Evolutionary conservation across 2,113 vertebrate genomes (phyloP).

Genomic region (Raja brachyura): DNA sequence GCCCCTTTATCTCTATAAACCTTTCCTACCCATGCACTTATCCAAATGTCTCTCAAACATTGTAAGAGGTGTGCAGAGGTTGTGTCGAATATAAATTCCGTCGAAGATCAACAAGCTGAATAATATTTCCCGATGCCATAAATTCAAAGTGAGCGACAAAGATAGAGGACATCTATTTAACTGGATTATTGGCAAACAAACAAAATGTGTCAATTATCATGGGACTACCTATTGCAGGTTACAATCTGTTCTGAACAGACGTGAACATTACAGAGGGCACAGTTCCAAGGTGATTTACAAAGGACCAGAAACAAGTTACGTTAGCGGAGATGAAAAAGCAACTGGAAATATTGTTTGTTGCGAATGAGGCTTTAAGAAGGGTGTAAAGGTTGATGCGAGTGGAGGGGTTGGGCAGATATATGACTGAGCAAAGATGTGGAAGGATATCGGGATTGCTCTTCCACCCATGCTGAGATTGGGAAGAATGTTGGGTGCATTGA

Average conservation of each 20-base stretch:
- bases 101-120: not conserved
- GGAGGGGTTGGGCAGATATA: too few species aligned
- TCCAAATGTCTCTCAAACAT: too few species aligned
- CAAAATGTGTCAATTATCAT: not conserved
- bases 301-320: not conserved
- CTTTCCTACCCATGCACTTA: too few species aligned
- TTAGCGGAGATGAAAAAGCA: not conserved
- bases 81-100: not conserved
- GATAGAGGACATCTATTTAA: not conserved
- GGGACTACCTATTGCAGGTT: not conserved
- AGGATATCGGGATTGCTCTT: not conserved
- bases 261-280: not conserved
- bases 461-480: too few species aligned
- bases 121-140: not conserved
- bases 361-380: not conserved
- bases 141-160: not conserved
- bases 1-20: too few species aligned
- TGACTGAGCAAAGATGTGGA: not conserved
- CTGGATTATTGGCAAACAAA: not conserved
- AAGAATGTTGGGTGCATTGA: too few species aligned
- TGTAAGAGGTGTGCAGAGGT: not conserved
- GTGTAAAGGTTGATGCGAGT: not conserved
- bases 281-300: not conserved
- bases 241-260: slow-evolving; percentile 10
- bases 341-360: not conserved